A percentile compares a stretch with the other conserved stretches of the same genome.
These are phyloP conservation scores for Eristalis tenax DNA, from an alignment of 2,888 invertebrate species.

Conservation along the genomic window DNA sequence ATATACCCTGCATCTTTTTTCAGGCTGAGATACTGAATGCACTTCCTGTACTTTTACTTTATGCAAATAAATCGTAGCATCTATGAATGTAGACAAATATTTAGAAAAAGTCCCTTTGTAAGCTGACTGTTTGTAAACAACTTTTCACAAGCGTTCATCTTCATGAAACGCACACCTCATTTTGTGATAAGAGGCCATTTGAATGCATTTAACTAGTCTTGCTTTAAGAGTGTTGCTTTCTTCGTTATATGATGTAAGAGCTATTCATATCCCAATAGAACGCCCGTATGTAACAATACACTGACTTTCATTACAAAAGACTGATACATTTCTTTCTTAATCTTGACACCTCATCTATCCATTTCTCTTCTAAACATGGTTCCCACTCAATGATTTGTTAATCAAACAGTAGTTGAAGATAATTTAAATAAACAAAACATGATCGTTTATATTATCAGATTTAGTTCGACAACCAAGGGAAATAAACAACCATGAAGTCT, in stretches of 20 bases:
- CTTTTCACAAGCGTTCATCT: background rate
- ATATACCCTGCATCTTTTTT: constrained; percentile 25
- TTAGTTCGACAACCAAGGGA: too few relatives aligned
- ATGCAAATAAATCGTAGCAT: constrained; percentile 62
- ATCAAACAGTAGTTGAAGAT: too few relatives aligned
- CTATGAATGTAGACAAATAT: background rate
- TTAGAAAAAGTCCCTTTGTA: background rate
- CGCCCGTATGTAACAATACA: too few relatives aligned
- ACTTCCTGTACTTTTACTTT: constrained; percentile 65
- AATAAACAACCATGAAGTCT: too few relatives aligned
- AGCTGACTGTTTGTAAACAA: background rate
- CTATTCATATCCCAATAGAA: too few relatives aligned
- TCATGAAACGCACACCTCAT: background rate
- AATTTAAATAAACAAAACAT: too few relatives aligned
- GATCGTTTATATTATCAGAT: too few relatives aligned
- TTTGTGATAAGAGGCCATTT: background rate
- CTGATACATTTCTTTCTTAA: too few relatives aligned
- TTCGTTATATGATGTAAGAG: background rate
- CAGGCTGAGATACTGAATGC: constrained; percentile 34
- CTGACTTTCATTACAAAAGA: too few relatives aligned
- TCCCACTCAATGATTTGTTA: too few relatives aligned
- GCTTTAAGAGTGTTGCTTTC: background rate
- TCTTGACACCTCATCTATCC: too few relatives aligned
- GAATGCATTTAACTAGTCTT: background rate
- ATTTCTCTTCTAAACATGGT: too few relatives aligned